Evolutionary conservation across 2,888 invertebrate genomes (phyloP).

Genomic region (Phortica okadai): DNA sequence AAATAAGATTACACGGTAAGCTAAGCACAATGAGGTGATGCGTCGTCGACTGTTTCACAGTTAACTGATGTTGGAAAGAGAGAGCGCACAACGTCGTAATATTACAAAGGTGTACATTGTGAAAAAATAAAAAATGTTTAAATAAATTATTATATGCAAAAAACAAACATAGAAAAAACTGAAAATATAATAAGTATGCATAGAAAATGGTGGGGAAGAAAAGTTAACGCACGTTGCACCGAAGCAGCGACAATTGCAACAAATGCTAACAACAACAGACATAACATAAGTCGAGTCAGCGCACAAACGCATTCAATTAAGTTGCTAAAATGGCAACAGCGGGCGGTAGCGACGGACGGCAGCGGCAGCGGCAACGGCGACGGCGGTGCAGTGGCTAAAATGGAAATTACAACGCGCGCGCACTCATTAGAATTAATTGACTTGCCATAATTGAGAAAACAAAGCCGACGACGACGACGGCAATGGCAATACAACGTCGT

Average conservation of each 20-base stretch:
- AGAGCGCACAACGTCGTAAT: too few species aligned
- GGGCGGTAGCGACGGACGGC: neutral
- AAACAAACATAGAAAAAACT: neutral
- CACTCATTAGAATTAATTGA: constrained; percentile 71
- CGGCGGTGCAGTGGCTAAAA: constrained; percentile 49
- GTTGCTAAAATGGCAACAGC: constrained; percentile 64
- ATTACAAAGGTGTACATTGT: too few species aligned
- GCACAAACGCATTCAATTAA: constrained; percentile 68
- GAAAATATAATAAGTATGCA: too few species aligned
- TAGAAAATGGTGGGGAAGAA: too few species aligned
- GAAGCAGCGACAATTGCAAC: constrained; percentile 16
- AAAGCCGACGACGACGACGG: constrained; percentile 43
- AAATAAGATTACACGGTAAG: too few species aligned
- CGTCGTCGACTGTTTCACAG: too few species aligned
- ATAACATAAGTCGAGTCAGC: constrained; percentile 21
- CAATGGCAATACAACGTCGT: constrained; percentile 37
- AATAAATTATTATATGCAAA: constrained; percentile 12
- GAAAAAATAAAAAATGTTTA: constrained; percentile 36
- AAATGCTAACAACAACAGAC: constrained; percentile 36
- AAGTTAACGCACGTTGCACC: neutral
- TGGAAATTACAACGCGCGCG: constrained; percentile 65
- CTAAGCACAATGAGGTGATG: too few species aligned
- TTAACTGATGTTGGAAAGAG: too few species aligned
- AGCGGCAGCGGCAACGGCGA: neutral
- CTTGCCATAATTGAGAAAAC: constrained; percentile 72